These are phyloP conservation scores for Mamestra configurata DNA, from an alignment of 1,140 invertebrate genomes.

Conservation along the genomic window DNA sequence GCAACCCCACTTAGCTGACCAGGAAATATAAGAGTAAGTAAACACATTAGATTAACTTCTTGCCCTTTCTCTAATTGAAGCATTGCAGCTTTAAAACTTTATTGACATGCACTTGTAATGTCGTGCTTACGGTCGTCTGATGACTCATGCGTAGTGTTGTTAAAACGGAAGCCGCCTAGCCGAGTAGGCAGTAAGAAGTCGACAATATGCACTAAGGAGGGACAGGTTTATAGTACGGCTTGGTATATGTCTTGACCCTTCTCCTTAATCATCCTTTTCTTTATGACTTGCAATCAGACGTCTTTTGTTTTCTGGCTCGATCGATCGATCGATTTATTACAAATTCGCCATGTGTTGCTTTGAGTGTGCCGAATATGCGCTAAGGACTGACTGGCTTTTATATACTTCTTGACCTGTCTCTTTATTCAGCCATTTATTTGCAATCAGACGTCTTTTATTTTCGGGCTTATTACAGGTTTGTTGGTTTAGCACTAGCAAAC, in stretches of 20 bases:
- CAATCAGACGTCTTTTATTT: neutral
- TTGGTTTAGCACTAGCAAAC: too few species aligned
- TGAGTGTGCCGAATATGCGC: too few species aligned
- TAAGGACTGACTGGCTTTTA: neutral
- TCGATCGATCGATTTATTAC: too few species aligned
- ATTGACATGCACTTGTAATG: conserved; percentile 6
- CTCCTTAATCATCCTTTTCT: neutral
- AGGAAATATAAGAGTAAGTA: neutral
- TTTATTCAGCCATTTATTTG: neutral
- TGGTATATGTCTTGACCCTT: neutral
- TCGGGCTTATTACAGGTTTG: too few species aligned
- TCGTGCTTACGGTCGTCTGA: neutral
- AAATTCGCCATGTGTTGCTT: too few species aligned
- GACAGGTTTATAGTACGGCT: neutral
- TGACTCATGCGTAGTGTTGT: conserved; percentile 15
- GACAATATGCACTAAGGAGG: neutral
- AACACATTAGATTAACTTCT: conserved; percentile 15
- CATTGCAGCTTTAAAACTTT: conserved; percentile 22
- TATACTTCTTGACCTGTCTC: neutral
- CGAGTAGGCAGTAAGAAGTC: neutral
- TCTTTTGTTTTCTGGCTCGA: too few species aligned
- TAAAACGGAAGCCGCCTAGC: conserved; percentile 21
- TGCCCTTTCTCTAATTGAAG: conserved; percentile 21
- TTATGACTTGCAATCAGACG: neutral
- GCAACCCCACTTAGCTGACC: neutral